Conservation (phyloP, 2,888 invertebrate species). For the Sisyra nigra region DNA sequence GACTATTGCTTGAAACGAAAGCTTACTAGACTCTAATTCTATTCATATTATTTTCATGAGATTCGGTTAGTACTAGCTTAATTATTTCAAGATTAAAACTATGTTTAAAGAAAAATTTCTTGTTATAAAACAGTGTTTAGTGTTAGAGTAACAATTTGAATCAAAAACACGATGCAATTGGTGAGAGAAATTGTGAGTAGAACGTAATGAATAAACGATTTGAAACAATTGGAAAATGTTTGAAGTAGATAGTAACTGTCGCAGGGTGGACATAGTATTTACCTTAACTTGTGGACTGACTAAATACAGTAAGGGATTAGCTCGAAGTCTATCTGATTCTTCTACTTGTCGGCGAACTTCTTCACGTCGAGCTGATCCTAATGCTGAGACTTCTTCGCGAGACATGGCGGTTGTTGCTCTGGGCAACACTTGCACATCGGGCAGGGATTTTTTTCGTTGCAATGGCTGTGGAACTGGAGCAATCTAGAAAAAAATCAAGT, state of each 20-base stretch:
- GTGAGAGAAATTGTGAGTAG: conserved; percentile 2
- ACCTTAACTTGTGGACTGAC: conserved; percentile 97
- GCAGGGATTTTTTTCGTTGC: conserved; percentile 91
- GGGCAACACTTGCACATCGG: conserved; percentile 79
- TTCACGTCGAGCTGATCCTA: conserved; percentile 88
- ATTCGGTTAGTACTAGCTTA: too few relatives aligned
- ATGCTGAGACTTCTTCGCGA: conserved; percentile 84
- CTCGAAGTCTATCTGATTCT: conserved; percentile 79
- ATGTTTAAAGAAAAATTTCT: background rate
- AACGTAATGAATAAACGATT: conserved; percentile 6
- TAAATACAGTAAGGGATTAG: conserved; percentile 88
- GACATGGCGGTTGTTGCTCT: conserved; percentile 72
- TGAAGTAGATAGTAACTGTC: conserved; percentile 20
- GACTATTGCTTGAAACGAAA: background rate
- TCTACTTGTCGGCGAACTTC: conserved; percentile 84
- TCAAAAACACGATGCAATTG: background rate
- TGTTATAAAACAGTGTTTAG: background rate
- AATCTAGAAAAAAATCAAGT: conserved; percentile 36
- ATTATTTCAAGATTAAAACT: background rate
- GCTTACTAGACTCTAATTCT: background rate
- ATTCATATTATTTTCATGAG: too few relatives aligned
- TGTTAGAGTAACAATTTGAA: background rate
- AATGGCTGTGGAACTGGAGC: conserved; percentile 62
- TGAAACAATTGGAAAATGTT: background rate
- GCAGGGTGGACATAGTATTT: too few relatives aligned